Base-by-base conservation (phyloP, 2,113 vertebrate species). In the Alosa alosa region DNA sequence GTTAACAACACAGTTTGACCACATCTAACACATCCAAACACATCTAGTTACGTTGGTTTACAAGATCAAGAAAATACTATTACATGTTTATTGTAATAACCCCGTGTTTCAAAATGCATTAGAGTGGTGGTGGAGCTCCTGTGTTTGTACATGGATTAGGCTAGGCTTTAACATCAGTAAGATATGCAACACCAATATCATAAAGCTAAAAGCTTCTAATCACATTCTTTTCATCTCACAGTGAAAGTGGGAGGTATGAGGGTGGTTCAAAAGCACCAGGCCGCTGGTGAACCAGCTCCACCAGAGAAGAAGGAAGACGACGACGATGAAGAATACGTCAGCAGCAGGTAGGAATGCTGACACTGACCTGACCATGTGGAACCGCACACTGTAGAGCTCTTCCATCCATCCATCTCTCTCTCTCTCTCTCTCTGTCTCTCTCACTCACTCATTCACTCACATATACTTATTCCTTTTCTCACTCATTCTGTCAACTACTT, bases 171-270 rank as follows among this genome's bases (percentile, higher is more conserved):
- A 60, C 18, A 22, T 18, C 41, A 44, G 4, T 44, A 44, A 44
- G 41, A 44, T 44, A 44, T 55, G 3, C 52, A 55, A 17, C 52
- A 55, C 2, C 3, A 55, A 18, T 18, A 20, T 6, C 1, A 68
- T n/a, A 31, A 6, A 6, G 3, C 10, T 78, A 36, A 17, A 17
- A 36, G 31, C 31, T 17, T 17, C 1, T 78, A 6, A 5, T 78
- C 10, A 17, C 31, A 25, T 87, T 15, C 0, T 83, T 0, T 86
- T 90, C 93, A 81, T 31, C 0, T 95, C 95, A 15, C 90, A 99
- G 98, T 99, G 64, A 99, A 98, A 92, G 98, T 97, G 75, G 98
- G 98, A 17, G 97, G 98, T 0, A 99, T 98, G 98, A 95, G 98
- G 86, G 99, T 99, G 90, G 98, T 99, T 88, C 98, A 98, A 95